Conservation (phyloP, 1,140 invertebrate genomes). For the Riptortus pedestris region DNA sequence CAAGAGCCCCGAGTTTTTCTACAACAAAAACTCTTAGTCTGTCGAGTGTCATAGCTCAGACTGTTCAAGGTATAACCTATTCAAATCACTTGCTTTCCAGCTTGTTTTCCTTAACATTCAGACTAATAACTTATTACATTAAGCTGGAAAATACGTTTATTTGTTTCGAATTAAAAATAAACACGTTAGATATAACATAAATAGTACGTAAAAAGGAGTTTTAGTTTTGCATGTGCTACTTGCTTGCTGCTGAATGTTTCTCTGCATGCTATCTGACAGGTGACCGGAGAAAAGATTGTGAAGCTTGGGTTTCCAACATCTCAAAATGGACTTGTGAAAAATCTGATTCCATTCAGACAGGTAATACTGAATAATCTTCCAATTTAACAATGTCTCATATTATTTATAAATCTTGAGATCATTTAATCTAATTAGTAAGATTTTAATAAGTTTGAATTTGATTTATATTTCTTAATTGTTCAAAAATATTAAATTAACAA, state of each 20-base stretch:
- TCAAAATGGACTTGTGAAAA: conserved; percentile 9
- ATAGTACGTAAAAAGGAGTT: too few species aligned
- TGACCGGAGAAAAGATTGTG: conserved; percentile 7
- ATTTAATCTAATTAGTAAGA: too few species aligned
- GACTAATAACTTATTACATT: conserved; percentile 1
- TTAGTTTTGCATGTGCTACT: background rate
- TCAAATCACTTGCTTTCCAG: background rate
- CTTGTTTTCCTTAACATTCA: conserved; percentile 7
- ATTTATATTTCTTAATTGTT: too few species aligned
- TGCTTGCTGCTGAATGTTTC: conserved; percentile 5
- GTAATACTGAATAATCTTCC: background rate
- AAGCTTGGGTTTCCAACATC: conserved; percentile 1
- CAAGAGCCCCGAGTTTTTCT: conserved; percentile 27
- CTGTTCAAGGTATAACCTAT: conserved; percentile 37
- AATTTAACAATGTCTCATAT: too few species aligned
- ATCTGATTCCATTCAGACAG: conserved; percentile 10
- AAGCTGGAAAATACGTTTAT: too few species aligned
- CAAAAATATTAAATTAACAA: too few species aligned
- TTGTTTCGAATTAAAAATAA: too few species aligned
- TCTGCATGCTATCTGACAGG: conserved; percentile 12
- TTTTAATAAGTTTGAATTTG: too few species aligned
- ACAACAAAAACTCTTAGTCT: conserved; percentile 35
- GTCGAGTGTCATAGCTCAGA: conserved; percentile 39
- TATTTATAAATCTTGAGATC: too few species aligned
- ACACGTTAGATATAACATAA: too few species aligned